A percentile compares a stretch with the other conserved stretches of the same genome.
Evolutionary conservation across 2,888 invertebrate genomes (phyloP).

Genomic region (Calameuta idolon): DNA sequence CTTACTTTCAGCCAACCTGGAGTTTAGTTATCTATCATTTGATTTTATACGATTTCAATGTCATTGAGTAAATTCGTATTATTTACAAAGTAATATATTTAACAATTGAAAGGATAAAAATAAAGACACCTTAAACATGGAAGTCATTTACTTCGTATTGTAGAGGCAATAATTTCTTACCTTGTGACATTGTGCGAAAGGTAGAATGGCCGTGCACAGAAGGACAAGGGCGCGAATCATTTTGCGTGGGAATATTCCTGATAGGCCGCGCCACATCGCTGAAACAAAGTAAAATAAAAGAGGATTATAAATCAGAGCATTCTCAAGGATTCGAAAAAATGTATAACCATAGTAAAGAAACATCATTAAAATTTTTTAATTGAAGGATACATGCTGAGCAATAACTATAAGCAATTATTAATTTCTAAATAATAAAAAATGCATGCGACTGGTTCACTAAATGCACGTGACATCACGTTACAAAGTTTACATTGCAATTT

Average conservation of each 20-base stretch:
- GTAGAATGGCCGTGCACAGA: constrained; percentile 63
- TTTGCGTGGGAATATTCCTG: constrained; percentile 63
- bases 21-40: background rate
- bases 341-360: background rate
- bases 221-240: constrained; percentile 65
- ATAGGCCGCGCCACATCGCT: constrained; percentile 66
- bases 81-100: background rate
- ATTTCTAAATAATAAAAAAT: background rate
- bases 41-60: background rate
- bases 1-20: background rate
- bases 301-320: background rate
- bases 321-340: background rate
- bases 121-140: background rate
- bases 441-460: background rate
- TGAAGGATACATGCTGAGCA: background rate
- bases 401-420: background rate
- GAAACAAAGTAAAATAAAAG: constrained; percentile 43
- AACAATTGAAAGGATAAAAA: background rate
- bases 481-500: background rate
- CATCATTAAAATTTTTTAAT: background rate
- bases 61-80: background rate
- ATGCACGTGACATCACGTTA: background rate
- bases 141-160: background rate
- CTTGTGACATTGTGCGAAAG: constrained; percentile 64
- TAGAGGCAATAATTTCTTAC: constrained; percentile 46